These are phyloP conservation scores for Heliconius melpomene DNA, from an alignment of 1,140 invertebrate genomes.

Conservation along the genomic window DNA sequence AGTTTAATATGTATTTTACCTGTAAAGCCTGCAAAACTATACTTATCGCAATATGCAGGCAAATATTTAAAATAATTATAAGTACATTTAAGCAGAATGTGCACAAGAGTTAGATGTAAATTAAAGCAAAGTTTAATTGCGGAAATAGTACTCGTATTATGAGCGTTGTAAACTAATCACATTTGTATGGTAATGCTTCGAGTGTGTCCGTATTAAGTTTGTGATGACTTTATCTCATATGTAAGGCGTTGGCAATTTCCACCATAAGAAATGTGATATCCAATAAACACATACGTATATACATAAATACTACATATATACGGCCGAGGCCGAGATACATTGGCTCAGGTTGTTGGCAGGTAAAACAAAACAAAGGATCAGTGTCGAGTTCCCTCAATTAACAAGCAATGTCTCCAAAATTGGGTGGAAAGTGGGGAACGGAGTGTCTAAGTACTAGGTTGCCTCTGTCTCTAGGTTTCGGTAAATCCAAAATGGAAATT, in stretches of 20 bases:
- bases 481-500: no score
- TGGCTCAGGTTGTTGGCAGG: no score
- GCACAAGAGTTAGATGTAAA: neutral
- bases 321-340: neutral
- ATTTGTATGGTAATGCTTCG: conserved; percentile 16
- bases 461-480: no score
- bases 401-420: no score
- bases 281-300: neutral
- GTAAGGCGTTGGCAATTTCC: neutral
- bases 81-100: neutral
- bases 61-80: neutral
- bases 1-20: neutral
- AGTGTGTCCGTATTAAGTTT: neutral
- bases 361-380: no score
- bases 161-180: neutral
- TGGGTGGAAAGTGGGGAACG: no score
- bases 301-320: neutral
- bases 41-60: no score
- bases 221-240: neutral
- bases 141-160: neutral
- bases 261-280: neutral
- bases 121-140: conserved; percentile 15
- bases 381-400: no score
- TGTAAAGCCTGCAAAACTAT: no score
- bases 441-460: no score